Evolutionary conservation across 2,797 vertebrate genomes (phyloP).

Genomic region (Cichlasoma orientale): DNA sequence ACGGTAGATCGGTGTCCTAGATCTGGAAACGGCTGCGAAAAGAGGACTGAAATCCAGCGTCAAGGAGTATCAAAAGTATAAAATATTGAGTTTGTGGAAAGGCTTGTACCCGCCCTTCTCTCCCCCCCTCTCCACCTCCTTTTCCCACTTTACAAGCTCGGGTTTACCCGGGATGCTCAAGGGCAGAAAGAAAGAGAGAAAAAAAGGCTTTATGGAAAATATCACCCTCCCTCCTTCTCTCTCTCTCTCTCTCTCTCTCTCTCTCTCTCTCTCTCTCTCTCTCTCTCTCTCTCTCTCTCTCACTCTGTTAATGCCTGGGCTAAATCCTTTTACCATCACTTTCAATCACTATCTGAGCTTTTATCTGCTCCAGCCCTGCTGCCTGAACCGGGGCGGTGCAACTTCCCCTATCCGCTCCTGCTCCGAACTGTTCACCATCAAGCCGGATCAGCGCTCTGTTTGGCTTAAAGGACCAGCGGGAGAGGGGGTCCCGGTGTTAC

Average conservation of each 20-base stretch:
- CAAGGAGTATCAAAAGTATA: conserved; percentile 81
- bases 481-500: not conserved
- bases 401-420: conserved; percentile 83
- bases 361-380: conserved; percentile 83
- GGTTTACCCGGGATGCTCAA: conserved; percentile 83
- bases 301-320: conserved; percentile 79
- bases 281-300: conserved; percentile 63
- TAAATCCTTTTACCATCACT: conserved; percentile 91
- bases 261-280: conserved; percentile 63
- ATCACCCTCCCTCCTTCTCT: conserved; percentile 72
- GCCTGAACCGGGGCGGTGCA: conserved; percentile 86
- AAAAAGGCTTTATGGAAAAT: conserved; percentile 85
- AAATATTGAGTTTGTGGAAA: conserved; percentile 80
- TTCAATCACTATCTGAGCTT: conserved; percentile 92
- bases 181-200: conserved; percentile 85
- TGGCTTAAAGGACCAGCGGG: conserved; percentile 61
- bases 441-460: conserved; percentile 64
- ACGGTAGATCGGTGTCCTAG: conserved; percentile 73
- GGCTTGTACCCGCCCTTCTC: conserved; percentile 71
- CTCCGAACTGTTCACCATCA: conserved; percentile 77
- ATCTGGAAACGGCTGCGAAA: conserved; percentile 62
- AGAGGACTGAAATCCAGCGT: conserved; percentile 68
- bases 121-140: conserved; percentile 59
- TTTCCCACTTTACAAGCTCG: conserved; percentile 79
- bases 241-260: conserved; percentile 57